Evolutionary conservation across 2,797 vertebrate species (phyloP).

Genomic region (Pithecia hirsuta): DNA sequence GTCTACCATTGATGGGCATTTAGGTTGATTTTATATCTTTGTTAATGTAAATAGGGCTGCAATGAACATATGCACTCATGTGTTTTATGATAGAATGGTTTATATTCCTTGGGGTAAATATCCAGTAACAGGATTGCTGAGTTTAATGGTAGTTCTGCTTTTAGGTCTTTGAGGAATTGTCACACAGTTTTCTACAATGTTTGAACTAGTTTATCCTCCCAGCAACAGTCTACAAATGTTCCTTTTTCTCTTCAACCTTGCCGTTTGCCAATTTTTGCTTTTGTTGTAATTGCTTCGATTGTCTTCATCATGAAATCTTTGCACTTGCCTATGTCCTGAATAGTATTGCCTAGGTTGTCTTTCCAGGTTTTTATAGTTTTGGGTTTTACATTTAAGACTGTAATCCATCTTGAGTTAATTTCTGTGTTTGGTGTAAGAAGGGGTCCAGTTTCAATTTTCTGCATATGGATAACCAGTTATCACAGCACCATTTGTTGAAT

Average conservation of each 20-base stretch:
- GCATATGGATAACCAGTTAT: too few relatives aligned
- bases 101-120: neutral
- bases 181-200: neutral
- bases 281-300: neutral
- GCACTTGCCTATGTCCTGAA: neutral
- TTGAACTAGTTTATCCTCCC: neutral
- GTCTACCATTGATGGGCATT: too few relatives aligned
- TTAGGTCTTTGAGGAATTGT: neutral
- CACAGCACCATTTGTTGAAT: too few relatives aligned
- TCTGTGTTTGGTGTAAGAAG: too few relatives aligned
- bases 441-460: too few relatives aligned
- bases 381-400: neutral
- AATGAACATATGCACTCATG: neutral
- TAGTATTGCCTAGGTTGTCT: neutral
- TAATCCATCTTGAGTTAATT: neutral
- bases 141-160: neutral
- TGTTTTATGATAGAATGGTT: neutral
- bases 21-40: neutral
- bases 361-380: neutral
- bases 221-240: neutral
- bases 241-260: neutral
- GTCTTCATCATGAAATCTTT: neutral
- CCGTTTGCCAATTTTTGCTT: neutral
- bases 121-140: neutral
- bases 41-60: neutral